Percentiles rank a stretch among this genome's conserved stretches.
Conservation (phyloP, 2,888 invertebrate genomes). For the Ophioninae sp. region DNA sequence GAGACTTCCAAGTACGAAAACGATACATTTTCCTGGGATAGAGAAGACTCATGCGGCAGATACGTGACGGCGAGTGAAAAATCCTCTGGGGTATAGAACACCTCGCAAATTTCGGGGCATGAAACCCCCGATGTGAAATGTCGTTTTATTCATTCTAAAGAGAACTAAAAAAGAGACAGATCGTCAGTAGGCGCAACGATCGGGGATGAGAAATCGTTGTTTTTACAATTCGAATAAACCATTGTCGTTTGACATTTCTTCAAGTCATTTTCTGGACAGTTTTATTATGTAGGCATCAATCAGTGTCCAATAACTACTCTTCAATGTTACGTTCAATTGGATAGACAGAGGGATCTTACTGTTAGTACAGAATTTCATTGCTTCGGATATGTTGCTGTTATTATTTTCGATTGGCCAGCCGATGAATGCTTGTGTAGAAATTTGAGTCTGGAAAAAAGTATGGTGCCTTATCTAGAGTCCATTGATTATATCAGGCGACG, state of each 20-base stretch:
- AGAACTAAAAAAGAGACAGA: background rate
- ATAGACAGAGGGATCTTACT: background rate
- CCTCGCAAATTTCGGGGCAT: conserved; percentile 15
- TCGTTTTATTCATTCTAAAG: conserved; percentile 10
- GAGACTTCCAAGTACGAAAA: conserved; percentile 32
- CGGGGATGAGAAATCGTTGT: background rate
- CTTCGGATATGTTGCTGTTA: too few relatives aligned
- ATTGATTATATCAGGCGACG: too few relatives aligned
- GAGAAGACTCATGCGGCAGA: conserved; percentile 24
- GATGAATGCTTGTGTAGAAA: too few relatives aligned
- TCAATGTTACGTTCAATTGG: background rate
- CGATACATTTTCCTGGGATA: conserved; percentile 38
- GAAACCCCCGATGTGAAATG: background rate
- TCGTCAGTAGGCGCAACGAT: background rate
- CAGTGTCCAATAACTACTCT: background rate
- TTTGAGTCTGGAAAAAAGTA: too few relatives aligned
- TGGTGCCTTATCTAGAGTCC: too few relatives aligned
- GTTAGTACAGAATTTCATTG: too few relatives aligned
- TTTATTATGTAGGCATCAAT: background rate
- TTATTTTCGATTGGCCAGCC: too few relatives aligned
- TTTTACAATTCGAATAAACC: background rate
- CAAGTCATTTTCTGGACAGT: background rate
- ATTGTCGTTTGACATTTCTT: background rate
- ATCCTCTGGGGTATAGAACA: conserved; percentile 4
- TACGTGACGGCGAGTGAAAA: conserved; percentile 49